Evolutionary conservation across 2,888 invertebrate species (phyloP), one percentile per base, ranked within the genome.

Genomic region (Nomada hirtipes): DNA sequence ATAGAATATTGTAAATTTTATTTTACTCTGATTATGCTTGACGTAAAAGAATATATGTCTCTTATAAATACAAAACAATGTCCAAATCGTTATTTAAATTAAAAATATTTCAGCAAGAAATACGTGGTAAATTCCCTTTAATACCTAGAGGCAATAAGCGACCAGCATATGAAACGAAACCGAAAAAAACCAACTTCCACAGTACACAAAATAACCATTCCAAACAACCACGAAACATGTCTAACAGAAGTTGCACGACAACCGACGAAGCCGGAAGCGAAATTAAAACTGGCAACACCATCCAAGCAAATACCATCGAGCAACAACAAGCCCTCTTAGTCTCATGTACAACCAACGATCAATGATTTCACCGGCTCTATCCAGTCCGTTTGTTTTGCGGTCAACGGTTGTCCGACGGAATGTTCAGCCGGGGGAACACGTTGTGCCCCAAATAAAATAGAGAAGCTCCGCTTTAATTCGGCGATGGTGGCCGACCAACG

Each of bases 401-500:
- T 52, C 13, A 23, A 42, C 18, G n/a, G 42, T 44, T 20, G 47
- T 20, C 44, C 18, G 29, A 44, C 4, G 26, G 50, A 61, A 50
- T 9, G 53, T 53, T 36, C 29, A 52, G 65, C n/a, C 50, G 20
- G 57, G 52, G 23, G n/a, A 65, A 42, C 50, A 2, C n/a, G 4
- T 23, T 20, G 55, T 26, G 36, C 23, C n/a, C 52, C 42, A 52
- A 60, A 74, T 61, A 80, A 82, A 88, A 83, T 76, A 72, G 63
- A 67, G 61, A 63, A 67, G 82, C 44, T 87, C 77, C 61, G 64
- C 71, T 83, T 86, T 85, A 86, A 88, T 87, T 87, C 68, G 76
- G 76, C 63, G 76, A 85, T 75, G 81, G 85, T 82, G 83, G 85
- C 86, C 86, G 84, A 82, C 68, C 83, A 86, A 81, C 76, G 81